These are phyloP conservation scores for Pogonomyrmex californicus DNA, from an alignment of 1,140 invertebrate species.

Conservation along the genomic window DNA sequence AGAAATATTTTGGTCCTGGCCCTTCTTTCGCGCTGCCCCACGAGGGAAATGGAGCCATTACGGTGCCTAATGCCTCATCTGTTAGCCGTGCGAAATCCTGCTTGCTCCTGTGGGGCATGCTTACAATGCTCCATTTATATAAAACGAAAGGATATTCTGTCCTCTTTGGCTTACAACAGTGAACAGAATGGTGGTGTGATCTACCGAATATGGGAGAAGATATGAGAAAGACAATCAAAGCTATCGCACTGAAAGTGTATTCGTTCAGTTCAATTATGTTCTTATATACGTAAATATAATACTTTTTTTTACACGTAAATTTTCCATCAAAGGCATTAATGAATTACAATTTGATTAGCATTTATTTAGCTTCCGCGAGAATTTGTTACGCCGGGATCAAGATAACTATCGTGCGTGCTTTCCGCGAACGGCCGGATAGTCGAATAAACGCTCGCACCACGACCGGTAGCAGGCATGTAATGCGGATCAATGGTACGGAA, in stretches of 20 bases:
- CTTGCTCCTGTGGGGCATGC: conserved; percentile 84
- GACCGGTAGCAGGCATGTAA: conserved; percentile 58
- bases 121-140: conserved; percentile 85
- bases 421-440: conserved; percentile 16
- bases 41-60: conserved; percentile 84
- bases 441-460: conserved; percentile 49
- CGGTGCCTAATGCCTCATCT: conserved; percentile 85
- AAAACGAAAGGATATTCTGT: conserved; percentile 82
- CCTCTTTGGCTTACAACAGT: conserved; percentile 63
- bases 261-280: not conserved
- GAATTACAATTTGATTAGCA: conserved; percentile 29
- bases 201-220: not conserved
- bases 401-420: conserved; percentile 37
- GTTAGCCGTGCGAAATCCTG: conserved; percentile 83
- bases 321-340: not conserved
- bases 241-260: not conserved
- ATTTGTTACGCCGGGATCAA: conserved; percentile 4
- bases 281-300: not conserved
- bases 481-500: conserved; percentile 78
- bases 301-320: not conserved
- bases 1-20: conserved; percentile 84
- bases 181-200: conserved; percentile 34
- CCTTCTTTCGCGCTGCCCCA: conserved; percentile 69
- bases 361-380: not conserved
- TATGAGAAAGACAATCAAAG: not conserved